Evolutionary conservation across 2,797 vertebrate genomes (phyloP), one percentile per base, ranked within the genome.

Genomic region (Phoebastria nigripes): DNA sequence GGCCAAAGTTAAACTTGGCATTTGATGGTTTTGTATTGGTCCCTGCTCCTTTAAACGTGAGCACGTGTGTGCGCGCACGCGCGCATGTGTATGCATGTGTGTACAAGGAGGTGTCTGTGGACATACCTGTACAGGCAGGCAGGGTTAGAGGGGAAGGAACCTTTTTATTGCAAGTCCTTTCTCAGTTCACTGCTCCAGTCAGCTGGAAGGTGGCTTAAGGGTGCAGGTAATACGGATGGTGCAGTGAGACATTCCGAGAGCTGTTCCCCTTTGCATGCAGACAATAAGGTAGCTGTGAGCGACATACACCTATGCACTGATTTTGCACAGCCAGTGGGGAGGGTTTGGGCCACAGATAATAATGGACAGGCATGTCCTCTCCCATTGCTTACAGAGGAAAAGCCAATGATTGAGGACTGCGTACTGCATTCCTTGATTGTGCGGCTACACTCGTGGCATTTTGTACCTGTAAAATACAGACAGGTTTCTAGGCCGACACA

Each of bases 81-180:
- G 13, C 5, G 4, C 1, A 1, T 6, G 3, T 44, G 35, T 59
- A 47, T 21, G 13, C 5, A 5, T 1, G 1, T 6, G 3, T 44
- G 35, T 59, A 47, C 42, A 44, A 61, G 46, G 14, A 77, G 49
- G 3, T 35, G 22, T 18, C 12, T 26, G 13, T 20, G 35, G 25
- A 46, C 11, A 6, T 6, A 78, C 6, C 16, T 37, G 31, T 8
- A 26, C 2, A 26, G 39, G 18, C 73, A 14, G 25, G 66, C 37
- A 82, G 14, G 8, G 21, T 0, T 7, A 76, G 33, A 76, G 15
- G 28, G 17, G 35, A 85, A 42, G 11, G 18, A 56, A 70, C 1
- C 1, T 19, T 70, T 54, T 42, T 29, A 35, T 25, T 63, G 10
- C 19, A 58, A 62, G 37, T 46, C 42, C 42, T 65, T 69, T 55